Evolutionary conservation across 2,113 vertebrate species (phyloP).

Genomic region (cat (Felis catus)): DNA sequence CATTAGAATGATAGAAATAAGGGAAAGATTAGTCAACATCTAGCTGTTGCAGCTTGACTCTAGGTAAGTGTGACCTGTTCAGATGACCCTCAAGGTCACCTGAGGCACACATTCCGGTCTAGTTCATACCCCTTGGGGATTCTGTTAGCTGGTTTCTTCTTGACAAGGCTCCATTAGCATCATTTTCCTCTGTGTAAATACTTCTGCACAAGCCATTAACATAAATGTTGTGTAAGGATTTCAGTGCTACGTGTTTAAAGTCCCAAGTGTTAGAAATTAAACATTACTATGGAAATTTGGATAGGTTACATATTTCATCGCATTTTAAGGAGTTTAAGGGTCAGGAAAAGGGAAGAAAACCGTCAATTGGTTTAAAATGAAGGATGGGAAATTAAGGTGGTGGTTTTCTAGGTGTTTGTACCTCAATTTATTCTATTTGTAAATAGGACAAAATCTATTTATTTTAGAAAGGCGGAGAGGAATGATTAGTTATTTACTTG

Average conservation of each 20-base stretch:
- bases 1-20: not conserved
- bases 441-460: not conserved
- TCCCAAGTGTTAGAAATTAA: constrained; percentile 65
- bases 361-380: not conserved
- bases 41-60: not conserved
- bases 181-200: not conserved
- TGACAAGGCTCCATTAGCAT: not conserved
- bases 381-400: not conserved
- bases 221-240: constrained; percentile 43
- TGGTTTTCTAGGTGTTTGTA: not conserved
- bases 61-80: not conserved
- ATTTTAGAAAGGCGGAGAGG: not conserved
- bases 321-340: not conserved
- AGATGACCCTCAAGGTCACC: not conserved
- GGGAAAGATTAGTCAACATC: not conserved
- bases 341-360: not conserved
- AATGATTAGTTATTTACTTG: not conserved
- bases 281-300: constrained; percentile 56
- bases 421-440: constrained; percentile 1
- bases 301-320: constrained; percentile 52
- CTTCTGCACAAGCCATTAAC: not conserved
- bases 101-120: rapidly evolving
- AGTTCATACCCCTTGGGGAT: not conserved
- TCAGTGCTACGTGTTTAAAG: constrained; percentile 50
- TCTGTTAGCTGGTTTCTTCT: not conserved